Base-by-base conservation (phyloP, 2,113 vertebrate genomes). In the Rhagologus leucostigma region DNA sequence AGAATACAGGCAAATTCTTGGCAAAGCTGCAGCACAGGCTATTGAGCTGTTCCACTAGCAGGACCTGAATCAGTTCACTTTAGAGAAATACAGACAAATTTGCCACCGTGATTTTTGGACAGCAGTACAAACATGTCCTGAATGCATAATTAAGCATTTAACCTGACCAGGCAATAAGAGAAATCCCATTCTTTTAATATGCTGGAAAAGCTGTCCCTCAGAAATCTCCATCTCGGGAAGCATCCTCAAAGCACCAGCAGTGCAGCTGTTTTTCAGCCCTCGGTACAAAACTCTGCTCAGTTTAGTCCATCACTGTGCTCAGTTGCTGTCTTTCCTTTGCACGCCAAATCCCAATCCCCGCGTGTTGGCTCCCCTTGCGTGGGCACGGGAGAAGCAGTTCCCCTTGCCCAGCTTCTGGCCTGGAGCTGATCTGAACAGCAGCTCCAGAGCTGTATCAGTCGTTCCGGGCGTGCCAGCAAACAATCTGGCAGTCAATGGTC, bases 241-340 rank as follows among this genome's bases (percentile, higher is more conserved):
- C 41, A 84, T 24, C 65, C 92, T 73, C 1, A 0, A 59, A 87
- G 44, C 33, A 50, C 49, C n/a, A 16, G 4, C 35, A n/a, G 32
- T 22, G 55, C 55, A 56, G 55, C 33, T 56, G 55, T 35, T 60
- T 1, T 60, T 71, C 63, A 87, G 33, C 30, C 39, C 21, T 9
- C 0, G 0, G 4, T 8, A 47, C 4, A 37, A 11, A 55, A n/a
- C 27, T 53, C 44, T 5, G 5, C 53, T 13, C 2, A 3, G 3
- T 42, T 85, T 3, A 46, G 26, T 32, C 6, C 46, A 16, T 22
- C 3, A 6, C 13, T 17, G 32, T 56, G n/a, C 23, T 60, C 49
- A 65, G 1, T 26, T 16, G 12, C 39, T 77, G n/a, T 26, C 44
- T 11, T 21, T 42, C 37, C 52, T 62, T 60, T n/a, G 17, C n/a